Conservation (phyloP, 37 sponge, comb jelly and placozoan species). For the Aplysina aerophoba region DNA sequence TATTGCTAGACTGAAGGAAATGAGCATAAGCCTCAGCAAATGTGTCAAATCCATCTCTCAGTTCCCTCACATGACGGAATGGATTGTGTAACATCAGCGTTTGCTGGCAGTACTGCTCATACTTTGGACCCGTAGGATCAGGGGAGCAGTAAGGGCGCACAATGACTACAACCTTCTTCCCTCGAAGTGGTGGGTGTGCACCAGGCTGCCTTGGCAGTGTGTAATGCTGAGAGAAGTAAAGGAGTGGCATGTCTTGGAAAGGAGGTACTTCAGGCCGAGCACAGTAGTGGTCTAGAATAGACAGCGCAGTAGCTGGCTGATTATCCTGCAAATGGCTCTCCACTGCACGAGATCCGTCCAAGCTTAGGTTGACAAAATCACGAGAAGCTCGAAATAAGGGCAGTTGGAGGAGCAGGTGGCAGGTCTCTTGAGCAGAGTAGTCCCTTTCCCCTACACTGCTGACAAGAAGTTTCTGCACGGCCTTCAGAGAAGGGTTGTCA, state of each 20-base stretch:
- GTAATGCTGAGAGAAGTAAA: constrained; percentile 24
- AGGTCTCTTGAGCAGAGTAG: constrained; percentile 52
- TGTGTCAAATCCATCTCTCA: constrained; percentile 19
- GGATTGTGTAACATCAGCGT: constrained; percentile 55
- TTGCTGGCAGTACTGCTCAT: constrained; percentile 63
- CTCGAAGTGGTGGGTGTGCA: background rate
- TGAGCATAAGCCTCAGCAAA: constrained; percentile 49
- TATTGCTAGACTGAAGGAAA: constrained; percentile 46
- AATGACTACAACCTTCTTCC: constrained; percentile 34
- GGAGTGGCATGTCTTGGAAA: constrained; percentile 7
- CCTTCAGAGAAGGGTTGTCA: constrained; percentile 40
- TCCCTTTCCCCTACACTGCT: constrained; percentile 50
- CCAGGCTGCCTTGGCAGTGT: constrained; percentile 31
- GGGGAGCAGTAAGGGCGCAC: constrained; percentile 42
- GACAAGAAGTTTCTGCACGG: constrained; percentile 32
- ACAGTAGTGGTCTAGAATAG: background rate
- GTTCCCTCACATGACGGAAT: constrained; percentile 43
- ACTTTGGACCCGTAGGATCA: constrained; percentile 57
- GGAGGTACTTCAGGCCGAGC: background rate
- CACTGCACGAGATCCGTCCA: constrained; percentile 51
- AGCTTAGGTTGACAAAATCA: constrained; percentile 32
- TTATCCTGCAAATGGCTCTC: constrained; percentile 4
- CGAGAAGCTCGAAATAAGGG: constrained; percentile 42
- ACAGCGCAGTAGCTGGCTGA: background rate
- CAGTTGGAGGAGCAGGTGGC: constrained; percentile 52